phyloP scores from a whole-genome alignment of 2,888 invertebrate genomes.

The Dasysyrphus tricinctus region DNA sequence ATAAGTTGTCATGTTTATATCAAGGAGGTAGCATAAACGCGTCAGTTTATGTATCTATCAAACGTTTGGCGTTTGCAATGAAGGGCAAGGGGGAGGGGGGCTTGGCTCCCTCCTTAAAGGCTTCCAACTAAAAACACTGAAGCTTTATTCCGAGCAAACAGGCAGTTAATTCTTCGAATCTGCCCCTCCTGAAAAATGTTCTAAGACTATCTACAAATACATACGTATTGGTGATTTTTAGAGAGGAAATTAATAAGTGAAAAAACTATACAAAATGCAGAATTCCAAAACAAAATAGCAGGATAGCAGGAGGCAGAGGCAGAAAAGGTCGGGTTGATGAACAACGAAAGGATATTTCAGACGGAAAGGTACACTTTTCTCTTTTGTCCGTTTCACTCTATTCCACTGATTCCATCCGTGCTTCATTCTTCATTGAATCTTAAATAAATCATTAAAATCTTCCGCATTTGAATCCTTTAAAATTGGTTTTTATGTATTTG shows the following conservation, averaged over 20 bases:
- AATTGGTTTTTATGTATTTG: constrained; percentile 48
- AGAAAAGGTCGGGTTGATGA: no score
- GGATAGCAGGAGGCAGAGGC: not conserved
- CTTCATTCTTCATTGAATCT: constrained; percentile 57
- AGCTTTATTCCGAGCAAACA: no score
- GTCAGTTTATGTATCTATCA: no score
- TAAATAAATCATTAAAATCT: constrained; percentile 28
- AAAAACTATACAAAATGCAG: no score
- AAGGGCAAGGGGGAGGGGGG: no score
- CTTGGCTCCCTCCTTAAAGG: no score
- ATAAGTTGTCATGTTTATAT: constrained; percentile 8
- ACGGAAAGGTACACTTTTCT: not conserved
- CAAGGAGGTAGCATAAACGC: not conserved
- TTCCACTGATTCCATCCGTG: constrained; percentile 4
- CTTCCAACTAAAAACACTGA: no score
- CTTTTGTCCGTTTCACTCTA: not conserved
- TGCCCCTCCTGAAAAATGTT: no score
- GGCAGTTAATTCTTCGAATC: no score
- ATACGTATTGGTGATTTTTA: no score
- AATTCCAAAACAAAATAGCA: constrained; percentile 48
- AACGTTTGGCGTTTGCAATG: not conserved
- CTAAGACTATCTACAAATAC: no score
- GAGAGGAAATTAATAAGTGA: no score
- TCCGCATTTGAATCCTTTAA: constrained; percentile 1
- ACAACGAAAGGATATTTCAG: not conserved